Base-by-base conservation (phyloP, 2,113 vertebrate species). In the Saimiri boliviensis region DNA sequence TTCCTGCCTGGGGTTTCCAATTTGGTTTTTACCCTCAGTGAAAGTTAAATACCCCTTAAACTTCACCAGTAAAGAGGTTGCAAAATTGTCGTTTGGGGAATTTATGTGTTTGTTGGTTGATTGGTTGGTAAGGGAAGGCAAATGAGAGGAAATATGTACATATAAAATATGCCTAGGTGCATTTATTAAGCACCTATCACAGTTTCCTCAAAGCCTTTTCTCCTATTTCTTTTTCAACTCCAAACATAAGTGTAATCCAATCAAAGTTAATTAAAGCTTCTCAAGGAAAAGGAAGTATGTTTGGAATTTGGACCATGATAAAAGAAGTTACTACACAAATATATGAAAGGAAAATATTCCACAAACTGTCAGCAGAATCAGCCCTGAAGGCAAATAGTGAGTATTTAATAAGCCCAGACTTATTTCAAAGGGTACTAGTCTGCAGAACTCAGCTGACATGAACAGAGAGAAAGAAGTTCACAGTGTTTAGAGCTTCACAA, bases 301-400 rank as follows among this genome's bases (percentile, higher is more conserved):
- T 92, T 97, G 52, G 45, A 89, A 76, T 86, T 83, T 89, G 86
- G 42, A 70, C 32, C 25, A 47, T 13, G 30, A 96, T 98, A 45
- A 96, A 97, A 93, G 71, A 95, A 96, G 70, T 90, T 89, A 19
- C 56, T 92, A 81, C n/a, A 93, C 70, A 96, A 96, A 95, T 95
- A 86, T 74, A 89, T 94, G 81, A 91, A 94, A 97, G 58, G 85
- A 92, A 40, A 97, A 40, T 77, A 73, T 68, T 79, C 73, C 89
- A 92, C 54, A 93, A 88, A 81, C 27, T 42, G 13, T 86, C 79
- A 82, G 68, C 63, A 92, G 74, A 96, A 89, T 89, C 94, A 86
- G 25, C 82, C 68, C 85, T 56, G 45, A 74, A 96, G 80, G 47
- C 70, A 94, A 93, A 70, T 87, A 74, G 47, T 92, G 52, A 90